A percentile compares a stretch with the other conserved stretches of the same genome.
Conservation (phyloP, 2,797 vertebrate genomes). For the Melanotaenia trifasciata region DNA sequence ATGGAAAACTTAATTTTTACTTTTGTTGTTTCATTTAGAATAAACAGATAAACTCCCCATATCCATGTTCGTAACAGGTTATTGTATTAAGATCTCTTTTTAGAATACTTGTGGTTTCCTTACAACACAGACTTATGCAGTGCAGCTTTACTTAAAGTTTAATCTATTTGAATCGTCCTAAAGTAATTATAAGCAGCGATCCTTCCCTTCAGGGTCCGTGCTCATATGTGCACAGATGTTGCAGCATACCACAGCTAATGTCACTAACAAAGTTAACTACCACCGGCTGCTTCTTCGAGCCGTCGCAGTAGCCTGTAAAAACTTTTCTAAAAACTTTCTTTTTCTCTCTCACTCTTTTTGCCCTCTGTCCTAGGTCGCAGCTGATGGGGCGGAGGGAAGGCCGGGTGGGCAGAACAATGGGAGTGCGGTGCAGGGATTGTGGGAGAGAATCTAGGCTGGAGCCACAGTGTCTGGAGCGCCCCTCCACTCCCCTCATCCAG, state of each 20-base stretch:
- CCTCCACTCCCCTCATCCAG: conserved; percentile 88
- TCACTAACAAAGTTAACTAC: conserved; percentile 69
- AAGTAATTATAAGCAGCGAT: conserved; percentile 18
- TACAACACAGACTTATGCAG: no score
- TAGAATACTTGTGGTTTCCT: no score
- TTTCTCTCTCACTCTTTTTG: conserved; percentile 53
- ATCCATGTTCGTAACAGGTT: no score
- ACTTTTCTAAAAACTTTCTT: conserved; percentile 67
- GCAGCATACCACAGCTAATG: conserved; percentile 33
- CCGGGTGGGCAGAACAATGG: conserved; percentile 86
- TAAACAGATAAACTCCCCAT: no score
- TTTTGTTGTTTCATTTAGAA: no score
- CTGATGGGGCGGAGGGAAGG: conserved; percentile 82
- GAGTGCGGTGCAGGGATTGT: conserved; percentile 87
- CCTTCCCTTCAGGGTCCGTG: conserved; percentile 14
- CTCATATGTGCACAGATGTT: conserved; percentile 57
- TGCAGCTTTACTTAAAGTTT: not conserved
- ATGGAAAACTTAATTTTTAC: no score
- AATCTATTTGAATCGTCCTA: not conserved
- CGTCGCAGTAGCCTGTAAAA: conserved; percentile 78
- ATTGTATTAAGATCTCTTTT: no score
- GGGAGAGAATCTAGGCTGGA: conserved; percentile 91
- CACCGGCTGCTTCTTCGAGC: conserved; percentile 61
- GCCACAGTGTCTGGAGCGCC: conserved; percentile 89
- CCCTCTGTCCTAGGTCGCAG: conserved; percentile 84